Percentiles rank a stretch among this genome's conserved stretches.
phyloP scores from a whole-genome alignment of 2,113 vertebrate species.

The Gasterosteus aculeatus region DNA sequence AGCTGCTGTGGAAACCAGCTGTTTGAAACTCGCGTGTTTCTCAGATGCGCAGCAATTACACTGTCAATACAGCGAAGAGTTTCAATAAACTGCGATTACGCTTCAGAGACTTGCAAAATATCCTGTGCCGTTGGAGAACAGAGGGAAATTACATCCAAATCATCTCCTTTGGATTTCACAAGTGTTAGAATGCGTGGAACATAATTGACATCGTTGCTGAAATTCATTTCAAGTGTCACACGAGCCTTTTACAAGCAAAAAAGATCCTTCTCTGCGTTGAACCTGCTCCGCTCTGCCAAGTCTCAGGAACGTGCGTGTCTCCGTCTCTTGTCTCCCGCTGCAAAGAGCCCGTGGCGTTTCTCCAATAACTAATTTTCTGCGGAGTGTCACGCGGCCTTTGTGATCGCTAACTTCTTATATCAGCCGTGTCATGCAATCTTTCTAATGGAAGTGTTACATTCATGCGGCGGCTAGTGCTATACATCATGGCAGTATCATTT shows the following conservation, averaged over 20 bases:
- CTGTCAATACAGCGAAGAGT: conserved; percentile 56
- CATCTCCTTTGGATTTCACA: conserved; percentile 22
- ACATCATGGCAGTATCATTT: conserved; percentile 64
- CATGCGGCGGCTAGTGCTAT: conserved; percentile 58
- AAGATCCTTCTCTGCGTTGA: background rate
- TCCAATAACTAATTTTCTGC: conserved; percentile 76
- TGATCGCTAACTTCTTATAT: conserved; percentile 77
- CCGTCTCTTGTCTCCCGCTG: conserved; percentile 41
- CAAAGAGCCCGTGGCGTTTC: conserved; percentile 73
- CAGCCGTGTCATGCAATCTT: conserved; percentile 78
- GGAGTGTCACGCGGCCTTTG: conserved; percentile 63
- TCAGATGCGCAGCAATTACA: conserved; percentile 43
- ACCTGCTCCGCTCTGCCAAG: background rate
- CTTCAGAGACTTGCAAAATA: conserved; percentile 32
- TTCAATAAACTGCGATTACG: conserved; percentile 34
- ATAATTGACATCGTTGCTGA: conserved; percentile 22
- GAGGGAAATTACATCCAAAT: conserved; percentile 48
- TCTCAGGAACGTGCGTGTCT: background rate
- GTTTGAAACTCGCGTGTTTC: conserved; percentile 21
- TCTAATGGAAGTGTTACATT: conserved; percentile 81
- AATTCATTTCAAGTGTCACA: conserved; percentile 32
- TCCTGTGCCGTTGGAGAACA: conserved; percentile 9
- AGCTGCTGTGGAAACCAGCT: conserved; percentile 17
- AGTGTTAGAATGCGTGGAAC: conserved; percentile 10
- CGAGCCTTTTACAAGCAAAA: conserved; percentile 15